Conservation (phyloP, 2,888 invertebrate genomes). For the Hofmannophila pseudospretella region DNA sequence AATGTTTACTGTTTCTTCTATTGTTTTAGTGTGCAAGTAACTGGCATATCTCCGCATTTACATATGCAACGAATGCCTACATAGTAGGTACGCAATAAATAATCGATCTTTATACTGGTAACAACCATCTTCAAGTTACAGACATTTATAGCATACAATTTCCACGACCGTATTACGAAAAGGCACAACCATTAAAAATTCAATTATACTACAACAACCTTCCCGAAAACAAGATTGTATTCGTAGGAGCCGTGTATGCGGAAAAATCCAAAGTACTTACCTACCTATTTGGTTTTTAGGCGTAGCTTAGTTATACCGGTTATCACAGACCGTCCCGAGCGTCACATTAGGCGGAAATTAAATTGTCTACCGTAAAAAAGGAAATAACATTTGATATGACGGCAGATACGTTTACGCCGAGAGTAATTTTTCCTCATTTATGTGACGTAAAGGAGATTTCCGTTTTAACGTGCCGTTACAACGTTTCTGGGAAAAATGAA, state of each 20-base stretch:
- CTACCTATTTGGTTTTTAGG: not conserved
- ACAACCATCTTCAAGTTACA: no score
- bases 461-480: not conserved
- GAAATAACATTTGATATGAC: conserved; percentile 46
- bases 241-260: not conserved
- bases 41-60: no score
- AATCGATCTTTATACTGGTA: no score
- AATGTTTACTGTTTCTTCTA: no score
- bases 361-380: conserved; percentile 48
- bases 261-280: no score
- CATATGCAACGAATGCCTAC: no score
- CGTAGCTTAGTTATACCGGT: not conserved
- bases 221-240: not conserved
- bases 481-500: no score
- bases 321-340: not conserved
- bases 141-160: no score
- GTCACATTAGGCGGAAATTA: conserved; percentile 37
- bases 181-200: not conserved
- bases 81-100: no score
- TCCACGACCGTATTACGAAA: no score
- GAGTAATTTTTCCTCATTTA: conserved; percentile 35
- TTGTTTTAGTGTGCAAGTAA: no score
- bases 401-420: conserved; percentile 31
- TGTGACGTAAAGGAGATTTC: conserved; percentile 24
- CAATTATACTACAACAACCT: not conserved